Percentiles rank a stretch among this genome's conserved stretches.
phyloP scores from a whole-genome alignment of 2,113 vertebrate species.

The Nibea albiflora region DNA sequence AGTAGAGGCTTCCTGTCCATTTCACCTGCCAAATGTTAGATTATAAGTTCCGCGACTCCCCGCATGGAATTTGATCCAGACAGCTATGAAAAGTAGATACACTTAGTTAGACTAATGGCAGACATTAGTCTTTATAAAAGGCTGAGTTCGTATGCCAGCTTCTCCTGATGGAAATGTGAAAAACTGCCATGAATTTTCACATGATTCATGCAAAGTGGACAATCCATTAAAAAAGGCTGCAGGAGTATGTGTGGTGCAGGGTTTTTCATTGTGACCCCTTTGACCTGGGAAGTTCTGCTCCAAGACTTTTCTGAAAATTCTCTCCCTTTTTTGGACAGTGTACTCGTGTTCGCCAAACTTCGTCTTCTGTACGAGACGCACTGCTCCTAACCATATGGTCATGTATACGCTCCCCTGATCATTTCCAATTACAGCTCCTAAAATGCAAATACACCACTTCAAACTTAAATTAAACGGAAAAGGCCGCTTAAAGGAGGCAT shows the following conservation, averaged over 20 bases:
- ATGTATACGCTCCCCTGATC: constrained; percentile 9
- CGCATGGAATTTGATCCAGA: constrained; percentile 35
- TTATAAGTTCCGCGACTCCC: constrained; percentile 14
- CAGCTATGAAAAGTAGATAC: constrained; percentile 45
- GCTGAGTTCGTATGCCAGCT: neutral
- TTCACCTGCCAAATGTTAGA: constrained; percentile 45
- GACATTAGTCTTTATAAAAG: constrained; percentile 56
- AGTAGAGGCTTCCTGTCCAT: neutral
- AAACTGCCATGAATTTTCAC: constrained; percentile 9
- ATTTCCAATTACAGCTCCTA: neutral
- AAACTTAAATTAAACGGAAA: neutral
- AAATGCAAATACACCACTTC: neutral
- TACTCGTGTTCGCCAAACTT: constrained; percentile 16
- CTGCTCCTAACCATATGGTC: constrained; percentile 12
- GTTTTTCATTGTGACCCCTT: constrained; percentile 9
- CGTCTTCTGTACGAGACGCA: constrained; percentile 4
- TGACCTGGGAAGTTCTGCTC: constrained; percentile 21
- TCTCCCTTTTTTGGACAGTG: constrained; percentile 14
- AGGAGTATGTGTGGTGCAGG: neutral
- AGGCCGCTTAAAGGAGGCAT: neutral
- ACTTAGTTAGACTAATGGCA: constrained; percentile 59
- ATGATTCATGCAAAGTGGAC: constrained; percentile 24
- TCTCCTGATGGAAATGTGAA: constrained; percentile 26
- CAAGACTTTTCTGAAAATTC: constrained; percentile 14
- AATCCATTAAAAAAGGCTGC: constrained; percentile 20